These are phyloP conservation scores for Parapristionchus giblindavisi DNA, from an alignment of 2,888 invertebrate species.

Conservation along the genomic window DNA sequence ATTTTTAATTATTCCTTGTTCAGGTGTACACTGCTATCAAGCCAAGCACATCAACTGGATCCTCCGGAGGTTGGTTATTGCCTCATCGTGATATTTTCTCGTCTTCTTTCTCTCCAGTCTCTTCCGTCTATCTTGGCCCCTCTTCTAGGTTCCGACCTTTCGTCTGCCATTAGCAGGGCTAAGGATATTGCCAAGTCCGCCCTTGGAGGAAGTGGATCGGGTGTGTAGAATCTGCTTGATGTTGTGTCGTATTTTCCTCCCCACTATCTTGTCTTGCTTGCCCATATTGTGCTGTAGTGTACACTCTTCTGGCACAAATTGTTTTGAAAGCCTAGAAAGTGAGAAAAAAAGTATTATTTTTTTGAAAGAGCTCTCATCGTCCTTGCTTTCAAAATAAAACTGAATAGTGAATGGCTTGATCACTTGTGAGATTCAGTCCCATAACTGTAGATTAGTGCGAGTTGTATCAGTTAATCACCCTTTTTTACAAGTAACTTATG, in stretches of 20 bases:
- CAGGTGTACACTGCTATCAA: constrained; percentile 37
- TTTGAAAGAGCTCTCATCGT: too few species aligned
- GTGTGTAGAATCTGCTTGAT: constrained; percentile 31
- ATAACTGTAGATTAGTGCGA: too few species aligned
- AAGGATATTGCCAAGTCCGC: constrained; percentile 46
- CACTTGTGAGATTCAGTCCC: too few species aligned
- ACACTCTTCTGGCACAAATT: neutral
- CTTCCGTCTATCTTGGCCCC: constrained; percentile 22
- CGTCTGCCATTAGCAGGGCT: constrained; percentile 45
- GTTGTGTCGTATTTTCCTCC: constrained; percentile 2
- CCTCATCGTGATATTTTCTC: neutral
- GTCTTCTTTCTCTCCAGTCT: neutral
- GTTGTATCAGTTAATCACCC: neutral
- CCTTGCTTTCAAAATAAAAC: too few species aligned
- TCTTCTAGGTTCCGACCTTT: constrained; percentile 39
- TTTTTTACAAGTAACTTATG: too few species aligned
- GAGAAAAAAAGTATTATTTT: too few species aligned
- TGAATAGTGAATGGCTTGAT: too few species aligned
- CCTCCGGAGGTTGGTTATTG: neutral
- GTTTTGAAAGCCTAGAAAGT: too few species aligned
- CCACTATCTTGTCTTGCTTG: constrained; percentile 4
- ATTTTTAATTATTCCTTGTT: neutral
- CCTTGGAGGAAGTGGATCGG: constrained; percentile 39
- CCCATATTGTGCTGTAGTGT: neutral
- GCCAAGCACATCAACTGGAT: constrained; percentile 29